Evolutionary conservation across 2,113 vertebrate species (phyloP).

Genomic region (Gymnarchus niloticus): DNA sequence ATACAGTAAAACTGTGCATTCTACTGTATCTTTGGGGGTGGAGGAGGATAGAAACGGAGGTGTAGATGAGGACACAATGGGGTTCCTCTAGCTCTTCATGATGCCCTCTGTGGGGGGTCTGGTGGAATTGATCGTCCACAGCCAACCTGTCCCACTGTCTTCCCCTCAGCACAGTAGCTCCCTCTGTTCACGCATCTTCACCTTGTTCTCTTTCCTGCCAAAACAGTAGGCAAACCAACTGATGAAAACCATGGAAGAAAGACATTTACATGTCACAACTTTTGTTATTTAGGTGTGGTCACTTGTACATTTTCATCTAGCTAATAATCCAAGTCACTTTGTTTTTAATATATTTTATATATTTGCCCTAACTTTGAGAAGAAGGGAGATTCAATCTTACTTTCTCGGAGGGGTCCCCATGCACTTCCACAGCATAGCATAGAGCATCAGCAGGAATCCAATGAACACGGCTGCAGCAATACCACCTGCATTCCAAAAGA

Average conservation of each 20-base stretch:
- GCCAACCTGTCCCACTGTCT: background rate
- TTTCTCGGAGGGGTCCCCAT: slow-evolving; percentile 29
- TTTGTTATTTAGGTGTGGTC: background rate
- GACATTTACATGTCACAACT: background rate
- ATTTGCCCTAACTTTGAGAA: background rate
- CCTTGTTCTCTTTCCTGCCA: slow-evolving; percentile 17
- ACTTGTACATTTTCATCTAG: background rate
- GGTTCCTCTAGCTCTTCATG: background rate
- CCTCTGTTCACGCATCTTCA: background rate
- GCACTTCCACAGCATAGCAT: slow-evolving; percentile 40
- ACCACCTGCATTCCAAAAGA: slow-evolving; percentile 15
- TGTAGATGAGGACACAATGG: background rate
- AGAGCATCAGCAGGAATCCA: slow-evolving; percentile 35
- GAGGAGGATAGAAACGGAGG: too few relatives aligned
- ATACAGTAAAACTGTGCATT: background rate
- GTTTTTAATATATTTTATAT: background rate
- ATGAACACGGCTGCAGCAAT: slow-evolving; percentile 38
- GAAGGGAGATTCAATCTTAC: slow-evolving; percentile 10
- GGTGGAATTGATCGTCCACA: background rate
- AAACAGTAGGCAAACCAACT: background rate
- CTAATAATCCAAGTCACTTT: background rate
- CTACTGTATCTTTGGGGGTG: too few relatives aligned
- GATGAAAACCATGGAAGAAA: background rate
- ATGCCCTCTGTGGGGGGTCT: background rate
- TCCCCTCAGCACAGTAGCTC: background rate